Evolutionary conservation across 37 sponge, comb jelly and placozoan species (phyloP).

Genomic region (Eunapius fragilis): DNA sequence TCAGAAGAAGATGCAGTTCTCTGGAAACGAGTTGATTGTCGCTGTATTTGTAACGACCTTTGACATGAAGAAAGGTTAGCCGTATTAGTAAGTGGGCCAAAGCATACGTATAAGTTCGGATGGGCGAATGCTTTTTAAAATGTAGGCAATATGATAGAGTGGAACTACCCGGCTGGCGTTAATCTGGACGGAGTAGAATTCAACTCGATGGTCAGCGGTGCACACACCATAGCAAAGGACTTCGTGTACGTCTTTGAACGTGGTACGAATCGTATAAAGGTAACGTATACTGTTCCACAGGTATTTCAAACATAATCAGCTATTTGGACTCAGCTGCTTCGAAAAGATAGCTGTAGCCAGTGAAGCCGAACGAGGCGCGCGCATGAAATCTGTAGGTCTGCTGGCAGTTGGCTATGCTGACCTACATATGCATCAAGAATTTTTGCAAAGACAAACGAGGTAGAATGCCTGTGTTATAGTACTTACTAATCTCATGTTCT

Average conservation of each 20-base stretch:
- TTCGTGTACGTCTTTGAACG: conserved; percentile 68
- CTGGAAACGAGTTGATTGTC: conserved; percentile 71
- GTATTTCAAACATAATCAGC: conserved; percentile 74
- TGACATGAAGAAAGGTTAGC: conserved; percentile 88
- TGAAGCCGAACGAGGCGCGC: conserved; percentile 89
- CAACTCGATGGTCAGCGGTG: conserved; percentile 96
- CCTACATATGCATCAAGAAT: conserved; percentile 85
- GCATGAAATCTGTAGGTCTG: conserved; percentile 97
- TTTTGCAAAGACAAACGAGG: conserved; percentile 80
- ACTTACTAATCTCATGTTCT: not conserved
- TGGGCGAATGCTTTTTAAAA: not conserved
- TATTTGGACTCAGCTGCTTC: conserved; percentile 92
- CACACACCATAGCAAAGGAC: conserved; percentile 85
- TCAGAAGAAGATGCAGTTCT: conserved; percentile 37
- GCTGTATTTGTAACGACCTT: conserved; percentile 92
- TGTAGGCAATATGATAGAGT: conserved; percentile 92
- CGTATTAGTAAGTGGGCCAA: too few species aligned
- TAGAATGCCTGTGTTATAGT: conserved; percentile 4
- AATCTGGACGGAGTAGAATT: conserved; percentile 90
- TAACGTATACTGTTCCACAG: conserved; percentile 19
- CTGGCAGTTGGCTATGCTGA: conserved; percentile 64
- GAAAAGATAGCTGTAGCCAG: conserved; percentile 80
- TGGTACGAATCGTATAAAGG: too few species aligned
- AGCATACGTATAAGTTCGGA: not conserved
- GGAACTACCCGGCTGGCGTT: conserved; percentile 79